phyloP scores from a whole-genome alignment of 1,140 invertebrate species.

The Akabosia matsudoensis region DNA sequence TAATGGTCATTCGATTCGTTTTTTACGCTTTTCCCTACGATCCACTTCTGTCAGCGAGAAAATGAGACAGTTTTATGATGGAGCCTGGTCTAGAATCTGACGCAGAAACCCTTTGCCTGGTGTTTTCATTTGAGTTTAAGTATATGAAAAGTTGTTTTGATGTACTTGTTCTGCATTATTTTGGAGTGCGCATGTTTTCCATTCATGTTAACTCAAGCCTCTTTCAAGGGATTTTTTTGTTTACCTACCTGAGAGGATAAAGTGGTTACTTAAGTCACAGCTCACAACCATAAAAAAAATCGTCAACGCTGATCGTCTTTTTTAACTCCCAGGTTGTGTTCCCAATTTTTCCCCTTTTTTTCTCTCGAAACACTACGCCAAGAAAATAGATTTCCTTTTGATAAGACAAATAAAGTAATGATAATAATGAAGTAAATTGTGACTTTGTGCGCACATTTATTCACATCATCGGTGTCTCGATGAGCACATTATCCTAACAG shows the following conservation, averaged over 20 bases:
- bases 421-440: not conserved
- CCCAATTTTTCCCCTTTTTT: not conserved
- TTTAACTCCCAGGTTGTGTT: not conserved
- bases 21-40: not conserved
- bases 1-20: conserved; percentile 19
- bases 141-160: not conserved
- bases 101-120: not conserved
- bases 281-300: not conserved
- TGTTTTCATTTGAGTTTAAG: not conserved
- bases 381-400: not conserved
- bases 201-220: too few relatives aligned
- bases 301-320: not conserved
- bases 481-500: not conserved
- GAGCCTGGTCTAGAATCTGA: not conserved
- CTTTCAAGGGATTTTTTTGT: too few relatives aligned
- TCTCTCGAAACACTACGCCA: not conserved
- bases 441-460: not conserved
- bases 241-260: too few relatives aligned
- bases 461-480: not conserved
- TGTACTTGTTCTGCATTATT: too few relatives aligned
- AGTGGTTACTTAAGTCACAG: not conserved
- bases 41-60: not conserved
- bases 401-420: not conserved
- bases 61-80: conserved; percentile 16
- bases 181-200: too few relatives aligned